Evolutionary conservation across 2,113 vertebrate genomes (phyloP), one percentile per base, ranked within the genome.

Genomic region (Calidris pugnax): DNA sequence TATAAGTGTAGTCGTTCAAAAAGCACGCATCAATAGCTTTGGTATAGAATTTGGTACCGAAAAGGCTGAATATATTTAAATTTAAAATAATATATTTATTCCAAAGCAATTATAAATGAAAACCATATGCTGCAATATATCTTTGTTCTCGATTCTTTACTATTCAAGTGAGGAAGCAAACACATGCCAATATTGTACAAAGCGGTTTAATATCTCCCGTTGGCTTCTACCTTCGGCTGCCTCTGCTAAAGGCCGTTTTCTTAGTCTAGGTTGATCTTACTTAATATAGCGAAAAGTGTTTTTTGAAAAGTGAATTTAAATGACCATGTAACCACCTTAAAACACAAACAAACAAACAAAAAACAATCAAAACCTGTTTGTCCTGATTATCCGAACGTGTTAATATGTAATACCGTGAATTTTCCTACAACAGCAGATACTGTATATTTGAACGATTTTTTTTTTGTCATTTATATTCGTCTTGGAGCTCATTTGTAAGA

Each of bases 41-140:
- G 89, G 94, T 95, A 95, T 85, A 94, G 91, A 85, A 97, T 97
- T 84, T 92, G 97, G 96, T 97, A 97, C 93, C 90, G 91, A 97
- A 97, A 97, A 96, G 77, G 96, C 94, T 97, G 97, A 98, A 96
- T 98, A 97, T 98, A 98, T 98, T 98, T 98, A 98, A 98, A 98
- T 97, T 94, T 96, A 97, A 98, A 97, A 98, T 98, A 98, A 98
- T 98, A 98, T 98, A 98, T 98, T 98, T 98, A 98, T 98, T 98
- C 98, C 98, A 98, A 98, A 98, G 97, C 97, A 97, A 98, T 98
- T 98, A 92, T 98, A 97, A 97, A 93, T 97, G 93, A 95, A 97
- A 96, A 96, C 50, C 94, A 96, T 97, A 97, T 98, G 98, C 98
- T 98, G 96, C 97, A 98, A 96, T 95, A 63, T 97, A 97, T 95